Conservation (phyloP, 2,113 vertebrate species). For the Mesitornis unicolor region DNA sequence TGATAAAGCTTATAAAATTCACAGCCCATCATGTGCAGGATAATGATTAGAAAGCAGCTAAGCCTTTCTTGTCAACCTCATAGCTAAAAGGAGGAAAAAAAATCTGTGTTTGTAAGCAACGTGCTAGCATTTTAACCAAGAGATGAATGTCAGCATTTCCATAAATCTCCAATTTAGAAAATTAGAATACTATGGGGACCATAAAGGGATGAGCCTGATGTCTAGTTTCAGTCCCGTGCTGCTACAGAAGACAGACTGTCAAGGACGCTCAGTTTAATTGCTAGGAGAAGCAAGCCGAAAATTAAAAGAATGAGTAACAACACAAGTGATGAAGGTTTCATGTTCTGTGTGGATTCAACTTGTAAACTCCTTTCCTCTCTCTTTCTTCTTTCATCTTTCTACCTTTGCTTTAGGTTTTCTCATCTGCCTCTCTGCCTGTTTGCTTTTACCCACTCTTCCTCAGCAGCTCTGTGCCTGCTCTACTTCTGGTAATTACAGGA, state of each 20-base stretch:
- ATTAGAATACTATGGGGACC: conserved; percentile 33
- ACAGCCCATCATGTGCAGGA: neutral
- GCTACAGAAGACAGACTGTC: conserved; percentile 2
- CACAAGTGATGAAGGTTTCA: neutral
- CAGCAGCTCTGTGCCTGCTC: neutral
- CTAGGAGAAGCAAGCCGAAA: neutral
- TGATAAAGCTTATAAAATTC: conserved; percentile 3
- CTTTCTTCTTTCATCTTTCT: neutral
- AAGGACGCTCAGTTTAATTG: conserved; percentile 41
- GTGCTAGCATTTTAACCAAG: neutral
- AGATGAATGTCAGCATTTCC: conserved; percentile 57
- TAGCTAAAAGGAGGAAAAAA: neutral
- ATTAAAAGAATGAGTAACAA: conserved; percentile 3
- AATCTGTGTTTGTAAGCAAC: conserved; percentile 31
- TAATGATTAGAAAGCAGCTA: conserved; percentile 35
- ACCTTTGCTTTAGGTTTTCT: neutral
- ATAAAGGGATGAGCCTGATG: neutral
- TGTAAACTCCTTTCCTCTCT: neutral
- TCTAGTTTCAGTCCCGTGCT: conserved; percentile 14
- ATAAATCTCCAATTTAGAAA: conserved; percentile 54
- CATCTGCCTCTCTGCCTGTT: neutral
- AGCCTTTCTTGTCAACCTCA: conserved; percentile 25
- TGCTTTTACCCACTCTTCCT: neutral
- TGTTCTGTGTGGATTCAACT: neutral
- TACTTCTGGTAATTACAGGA: neutral